A percentile compares a stretch with the other conserved stretches of the same genome.
These are phyloP conservation scores for Rhagonycha lutea DNA, from an alignment of 2,888 invertebrate species.

Conservation along the genomic window DNA sequence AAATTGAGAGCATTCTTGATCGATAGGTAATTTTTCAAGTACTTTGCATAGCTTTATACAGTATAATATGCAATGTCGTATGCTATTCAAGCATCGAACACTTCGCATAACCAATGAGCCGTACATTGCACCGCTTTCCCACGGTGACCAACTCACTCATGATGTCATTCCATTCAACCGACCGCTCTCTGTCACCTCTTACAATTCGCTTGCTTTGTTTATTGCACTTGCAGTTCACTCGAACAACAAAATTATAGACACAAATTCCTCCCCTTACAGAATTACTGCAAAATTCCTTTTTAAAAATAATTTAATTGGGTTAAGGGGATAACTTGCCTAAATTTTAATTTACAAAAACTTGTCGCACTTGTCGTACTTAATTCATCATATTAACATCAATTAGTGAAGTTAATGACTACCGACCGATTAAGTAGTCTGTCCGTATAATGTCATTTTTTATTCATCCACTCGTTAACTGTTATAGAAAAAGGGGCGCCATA, in stretches of 20 bases:
- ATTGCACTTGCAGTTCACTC: slow-evolving; percentile 31
- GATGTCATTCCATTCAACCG: slow-evolving; percentile 49
- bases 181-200: slow-evolving; percentile 29
- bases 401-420: slow-evolving; percentile 33
- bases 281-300: background rate
- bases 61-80: slow-evolving; percentile 29
- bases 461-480: slow-evolving; percentile 1
- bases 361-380: slow-evolving; percentile 31
- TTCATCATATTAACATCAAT: slow-evolving; percentile 36
- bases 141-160: slow-evolving; percentile 53
- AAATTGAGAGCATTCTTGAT: background rate
- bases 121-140: slow-evolving; percentile 46
- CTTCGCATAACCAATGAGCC: slow-evolving; percentile 38
- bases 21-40: slow-evolving; percentile 15
- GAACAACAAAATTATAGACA: background rate
- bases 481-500: slow-evolving; percentile 10
- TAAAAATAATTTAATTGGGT: background rate
- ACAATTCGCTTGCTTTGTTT: slow-evolving; percentile 26
- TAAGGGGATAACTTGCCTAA: background rate
- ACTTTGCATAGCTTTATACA: slow-evolving; percentile 20
- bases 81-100: slow-evolving; percentile 29
- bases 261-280: background rate
- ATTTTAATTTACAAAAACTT: slow-evolving; percentile 20
- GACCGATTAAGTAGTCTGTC: slow-evolving; percentile 14
- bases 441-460: slow-evolving; percentile 24